Conservation (phyloP, 2,797 vertebrate species). For the Octomys mimax region DNA sequence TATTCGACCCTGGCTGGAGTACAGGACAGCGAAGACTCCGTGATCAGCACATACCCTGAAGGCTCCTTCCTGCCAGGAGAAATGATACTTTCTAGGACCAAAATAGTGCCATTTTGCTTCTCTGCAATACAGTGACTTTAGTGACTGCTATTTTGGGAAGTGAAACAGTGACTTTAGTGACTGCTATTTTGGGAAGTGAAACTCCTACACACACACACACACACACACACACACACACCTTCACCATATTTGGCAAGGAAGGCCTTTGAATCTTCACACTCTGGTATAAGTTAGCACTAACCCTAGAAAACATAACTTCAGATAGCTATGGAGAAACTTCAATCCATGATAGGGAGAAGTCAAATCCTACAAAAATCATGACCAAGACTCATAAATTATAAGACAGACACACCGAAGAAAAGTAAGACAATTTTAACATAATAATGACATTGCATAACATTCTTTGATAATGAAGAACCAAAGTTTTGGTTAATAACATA, state of each 20-base stretch:
- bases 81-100: not conserved
- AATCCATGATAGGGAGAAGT: slow-evolving; percentile 93
- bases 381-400: not conserved
- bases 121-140: not conserved
- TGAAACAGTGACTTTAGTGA: not conserved
- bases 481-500: not conserved
- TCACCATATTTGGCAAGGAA: too few relatives aligned
- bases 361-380: slow-evolving; percentile 86
- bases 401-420: not conserved
- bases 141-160: not conserved
- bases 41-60: not conserved
- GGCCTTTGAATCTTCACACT: not conserved
- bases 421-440: not conserved
- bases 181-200: not conserved
- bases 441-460: not conserved
- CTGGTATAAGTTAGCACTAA: slow-evolving; percentile 49
- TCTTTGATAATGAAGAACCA: not conserved
- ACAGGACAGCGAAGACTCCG: not conserved
- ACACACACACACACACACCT: not conserved
- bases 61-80: not conserved
- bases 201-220: too few relatives aligned
- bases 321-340: slow-evolving; percentile 94
- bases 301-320: slow-evolving; percentile 35
- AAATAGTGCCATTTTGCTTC: not conserved
- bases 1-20: not conserved